Base-by-base conservation (phyloP, 2,888 invertebrate genomes). In the Pollenia labialis region DNA sequence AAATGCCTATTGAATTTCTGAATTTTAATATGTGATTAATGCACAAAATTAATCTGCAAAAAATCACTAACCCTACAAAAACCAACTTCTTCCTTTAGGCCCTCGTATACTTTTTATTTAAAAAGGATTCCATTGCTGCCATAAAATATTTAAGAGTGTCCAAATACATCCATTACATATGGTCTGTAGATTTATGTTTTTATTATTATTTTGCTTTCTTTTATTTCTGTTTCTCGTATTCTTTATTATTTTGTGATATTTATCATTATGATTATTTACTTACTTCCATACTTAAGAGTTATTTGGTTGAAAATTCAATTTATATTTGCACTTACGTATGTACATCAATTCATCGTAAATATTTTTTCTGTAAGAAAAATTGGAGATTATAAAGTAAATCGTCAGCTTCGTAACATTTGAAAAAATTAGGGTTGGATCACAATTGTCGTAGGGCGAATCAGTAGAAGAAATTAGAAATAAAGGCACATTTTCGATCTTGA, bases 271-370 rank as follows among this genome's bases (percentile, higher is more conserved):
- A 66, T 68, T 74, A 66, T 66, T 50, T 75, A 50, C 56, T 74
- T 16, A 54, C 42, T 54, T 62, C 56, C 4, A 14, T 52, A 54
- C 42, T 72, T 54, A 18, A 4, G 54, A 42, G 48, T 42, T 50
- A 60, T 68, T 82, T 69, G 68, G 60, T 18, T 52, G 60, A 58
- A 75, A 75, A 81, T 75, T 75, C 68, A 68, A 82, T 75, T 82
- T 82, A 54, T 75, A 69, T 75, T 60, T 66, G 52, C 58, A 42
- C 32, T 64, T 62, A 4, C 60, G 8, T 40, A 4, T 60, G 8
- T 18, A 50, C 40, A 79, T 68, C 48, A 79, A 50, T 48, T 56
- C n/a, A 9, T 66, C 46, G 56, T 66, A 46, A 46, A 54, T 54
- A 54, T 69, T 69, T 10, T 64, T 64, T 52, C 64, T 16, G 14